Evolutionary conservation across 2,113 vertebrate genomes (phyloP).

Genomic region (Psammodynastes pulverulentus): DNA sequence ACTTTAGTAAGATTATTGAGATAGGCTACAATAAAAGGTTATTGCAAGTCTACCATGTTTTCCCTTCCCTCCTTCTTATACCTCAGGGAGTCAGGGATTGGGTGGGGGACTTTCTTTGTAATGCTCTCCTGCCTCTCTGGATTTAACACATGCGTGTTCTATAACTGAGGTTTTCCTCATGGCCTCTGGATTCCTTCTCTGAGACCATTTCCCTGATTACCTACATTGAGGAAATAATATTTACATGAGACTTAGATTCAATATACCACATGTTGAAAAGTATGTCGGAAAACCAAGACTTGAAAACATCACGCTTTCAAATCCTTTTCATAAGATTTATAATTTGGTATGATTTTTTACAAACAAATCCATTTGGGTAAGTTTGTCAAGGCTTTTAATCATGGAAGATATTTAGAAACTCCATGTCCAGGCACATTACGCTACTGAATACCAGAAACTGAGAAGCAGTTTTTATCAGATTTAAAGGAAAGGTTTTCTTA

Average conservation of each 20-base stretch:
- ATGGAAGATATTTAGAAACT: neutral
- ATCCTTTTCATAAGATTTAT: neutral
- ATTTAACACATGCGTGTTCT: neutral
- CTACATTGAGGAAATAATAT: neutral
- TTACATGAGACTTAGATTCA: neutral
- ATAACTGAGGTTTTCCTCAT: neutral
- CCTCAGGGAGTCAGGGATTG: neutral
- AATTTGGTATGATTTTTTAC: neutral
- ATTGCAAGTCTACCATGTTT: neutral
- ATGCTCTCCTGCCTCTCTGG: neutral
- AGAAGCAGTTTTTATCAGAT: neutral
- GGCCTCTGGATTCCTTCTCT: neutral
- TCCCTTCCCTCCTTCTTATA: neutral
- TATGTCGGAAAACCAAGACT: neutral
- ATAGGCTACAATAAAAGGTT: neutral
- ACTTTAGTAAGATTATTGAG: neutral
- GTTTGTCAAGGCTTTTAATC: neutral
- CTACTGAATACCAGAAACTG: neutral
- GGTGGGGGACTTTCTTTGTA: neutral
- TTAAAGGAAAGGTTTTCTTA: neutral
- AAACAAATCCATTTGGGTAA: neutral
- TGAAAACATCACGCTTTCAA: neutral
- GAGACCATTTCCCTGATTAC: neutral
- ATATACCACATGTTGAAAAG: neutral
- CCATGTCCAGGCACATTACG: neutral